A percentile compares a stretch with the other conserved stretches of the same genome.
These are phyloP conservation scores for Platycercus adscitus DNA, from an alignment of 2,113 vertebrate genomes.

Conservation along the genomic window DNA sequence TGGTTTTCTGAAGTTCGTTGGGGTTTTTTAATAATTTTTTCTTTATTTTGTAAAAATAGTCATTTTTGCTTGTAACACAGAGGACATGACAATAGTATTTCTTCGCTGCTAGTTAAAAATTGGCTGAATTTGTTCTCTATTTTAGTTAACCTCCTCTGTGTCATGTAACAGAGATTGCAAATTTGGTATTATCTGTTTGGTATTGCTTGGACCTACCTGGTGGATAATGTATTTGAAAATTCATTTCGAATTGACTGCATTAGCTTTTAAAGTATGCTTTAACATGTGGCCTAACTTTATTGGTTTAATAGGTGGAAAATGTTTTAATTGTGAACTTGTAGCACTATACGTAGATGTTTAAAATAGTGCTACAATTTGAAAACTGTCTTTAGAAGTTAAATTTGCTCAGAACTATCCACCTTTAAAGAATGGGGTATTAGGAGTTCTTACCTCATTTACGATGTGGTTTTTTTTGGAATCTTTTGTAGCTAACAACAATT, in stretches of 20 bases:
- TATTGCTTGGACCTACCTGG: background rate
- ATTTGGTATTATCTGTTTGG: background rate
- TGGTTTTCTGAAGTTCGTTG: background rate
- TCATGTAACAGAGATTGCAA: background rate
- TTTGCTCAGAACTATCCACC: background rate
- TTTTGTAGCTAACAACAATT: background rate
- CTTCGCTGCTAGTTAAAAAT: background rate
- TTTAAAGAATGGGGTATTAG: background rate
- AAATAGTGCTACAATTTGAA: background rate
- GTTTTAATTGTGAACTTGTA: background rate
- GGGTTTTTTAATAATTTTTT: background rate
- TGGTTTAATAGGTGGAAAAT: background rate
- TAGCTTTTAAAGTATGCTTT: background rate
- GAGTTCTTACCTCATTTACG: background rate
- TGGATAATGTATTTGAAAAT: background rate
- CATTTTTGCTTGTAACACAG: background rate
- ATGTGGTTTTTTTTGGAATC: background rate
- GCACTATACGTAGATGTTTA: background rate
- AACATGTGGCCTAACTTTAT: background rate
- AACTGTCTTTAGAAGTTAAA: background rate
- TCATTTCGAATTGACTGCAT: background rate
- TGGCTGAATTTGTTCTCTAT: background rate
- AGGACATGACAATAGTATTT: background rate
- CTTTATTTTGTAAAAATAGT: background rate
- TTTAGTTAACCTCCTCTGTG: background rate